A percentile compares a stretch with the other conserved stretches of the same genome.
These are phyloP conservation scores for Protobothrops mucrosquamatus DNA, from an alignment of 2,113 vertebrate species.

Conservation along the genomic window DNA sequence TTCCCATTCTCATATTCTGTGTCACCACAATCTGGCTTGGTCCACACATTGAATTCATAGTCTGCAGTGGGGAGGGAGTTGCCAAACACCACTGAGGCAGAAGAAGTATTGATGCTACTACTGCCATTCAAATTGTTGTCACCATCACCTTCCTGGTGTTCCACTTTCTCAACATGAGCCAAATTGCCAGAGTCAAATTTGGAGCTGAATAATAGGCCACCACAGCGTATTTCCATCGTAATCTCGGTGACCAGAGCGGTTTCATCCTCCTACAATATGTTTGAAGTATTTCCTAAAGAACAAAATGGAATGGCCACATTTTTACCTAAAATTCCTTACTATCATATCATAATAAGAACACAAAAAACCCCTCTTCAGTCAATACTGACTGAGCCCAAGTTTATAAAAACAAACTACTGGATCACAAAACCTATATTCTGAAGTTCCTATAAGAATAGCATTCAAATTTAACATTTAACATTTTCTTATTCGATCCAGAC, in stretches of 20 bases:
- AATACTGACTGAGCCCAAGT: not conserved
- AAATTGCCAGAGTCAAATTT: slow-evolving; percentile 91
- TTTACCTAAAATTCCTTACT: not conserved
- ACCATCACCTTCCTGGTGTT: slow-evolving; percentile 59
- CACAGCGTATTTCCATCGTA: slow-evolving; percentile 66
- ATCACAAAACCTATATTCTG: not conserved
- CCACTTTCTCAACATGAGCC: slow-evolving; percentile 83
- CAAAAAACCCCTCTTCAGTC: not conserved
- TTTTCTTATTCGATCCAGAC: not conserved
- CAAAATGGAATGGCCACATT: not conserved
- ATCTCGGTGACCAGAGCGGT: slow-evolving; percentile 25
- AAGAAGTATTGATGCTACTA: not conserved
- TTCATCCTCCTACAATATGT: slow-evolving; percentile 53
- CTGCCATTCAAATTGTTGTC: slow-evolving; percentile 17
- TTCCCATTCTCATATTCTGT: slow-evolving; percentile 93
- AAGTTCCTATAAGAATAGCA: not conserved
- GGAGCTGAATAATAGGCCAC: slow-evolving; percentile 85
- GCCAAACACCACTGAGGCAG: slow-evolving; percentile 11
- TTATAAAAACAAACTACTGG: not conserved
- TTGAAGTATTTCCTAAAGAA: slow-evolving; percentile 44
- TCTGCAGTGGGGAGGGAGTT: slow-evolving; percentile 67
- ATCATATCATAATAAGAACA: not conserved
- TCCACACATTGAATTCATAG: slow-evolving; percentile 94
- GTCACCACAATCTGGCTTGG: slow-evolving; percentile 88
- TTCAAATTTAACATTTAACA: not conserved